Evolutionary conservation across 2,113 vertebrate genomes (phyloP).

Genomic region (Procapra przewalskii): DNA sequence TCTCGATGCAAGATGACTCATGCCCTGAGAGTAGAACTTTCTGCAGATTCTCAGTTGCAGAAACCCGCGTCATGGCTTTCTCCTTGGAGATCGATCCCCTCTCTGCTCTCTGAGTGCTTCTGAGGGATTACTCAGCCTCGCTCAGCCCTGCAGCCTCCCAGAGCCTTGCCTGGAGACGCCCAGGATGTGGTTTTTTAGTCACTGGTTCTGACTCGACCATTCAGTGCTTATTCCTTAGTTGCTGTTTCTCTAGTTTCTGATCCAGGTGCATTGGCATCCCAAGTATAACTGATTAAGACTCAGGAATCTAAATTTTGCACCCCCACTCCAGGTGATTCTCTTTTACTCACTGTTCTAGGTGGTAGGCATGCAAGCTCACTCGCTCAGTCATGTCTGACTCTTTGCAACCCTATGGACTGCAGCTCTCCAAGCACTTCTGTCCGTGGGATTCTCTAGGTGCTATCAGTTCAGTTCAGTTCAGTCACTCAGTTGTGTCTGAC

Average conservation of each 20-base stretch:
- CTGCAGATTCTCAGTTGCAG: background rate
- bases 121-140: background rate
- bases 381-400: background rate
- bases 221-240: background rate
- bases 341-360: background rate
- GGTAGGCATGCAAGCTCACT: background rate
- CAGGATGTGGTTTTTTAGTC: background rate
- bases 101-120: background rate
- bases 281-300: background rate
- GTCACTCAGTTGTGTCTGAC: too few species aligned
- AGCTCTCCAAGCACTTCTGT: background rate
- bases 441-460: background rate
- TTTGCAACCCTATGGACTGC: background rate
- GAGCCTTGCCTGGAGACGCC: background rate
- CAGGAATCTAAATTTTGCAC: background rate
- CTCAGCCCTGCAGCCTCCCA: background rate
- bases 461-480: too few species aligned
- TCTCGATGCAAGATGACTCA: background rate
- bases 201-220: background rate
- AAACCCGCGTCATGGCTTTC: background rate
- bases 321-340: background rate
- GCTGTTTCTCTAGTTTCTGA: background rate
- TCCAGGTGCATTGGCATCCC: background rate
- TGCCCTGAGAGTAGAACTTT: background rate
- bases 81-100: background rate